Evolutionary conservation across 2,888 invertebrate species (phyloP).

Genomic region (Meloe dianella): DNA sequence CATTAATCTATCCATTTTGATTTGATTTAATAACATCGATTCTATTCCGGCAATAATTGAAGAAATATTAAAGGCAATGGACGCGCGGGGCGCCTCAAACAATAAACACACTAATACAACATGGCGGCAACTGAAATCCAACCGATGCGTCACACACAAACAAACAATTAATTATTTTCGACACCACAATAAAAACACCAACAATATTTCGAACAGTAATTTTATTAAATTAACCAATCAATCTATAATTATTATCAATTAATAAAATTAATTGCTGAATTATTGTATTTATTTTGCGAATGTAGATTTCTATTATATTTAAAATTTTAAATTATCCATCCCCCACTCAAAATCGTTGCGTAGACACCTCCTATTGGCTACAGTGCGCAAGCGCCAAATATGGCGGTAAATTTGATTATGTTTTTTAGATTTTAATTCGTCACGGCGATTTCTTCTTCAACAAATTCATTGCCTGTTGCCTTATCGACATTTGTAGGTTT

Average conservation of each 20-base stretch:
- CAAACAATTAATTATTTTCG: constrained; percentile 35
- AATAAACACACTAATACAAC: constrained; percentile 59
- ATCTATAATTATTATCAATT: no score
- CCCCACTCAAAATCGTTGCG: no score
- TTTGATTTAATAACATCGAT: background rate
- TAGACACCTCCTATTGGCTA: background rate
- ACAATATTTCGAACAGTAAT: background rate
- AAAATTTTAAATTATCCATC: background rate
- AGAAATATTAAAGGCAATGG: constrained; percentile 39
- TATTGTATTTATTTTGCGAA: no score
- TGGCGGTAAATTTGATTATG: background rate
- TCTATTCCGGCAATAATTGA: no score
- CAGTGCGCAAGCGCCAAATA: background rate
- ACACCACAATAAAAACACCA: background rate
- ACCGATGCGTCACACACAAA: constrained; percentile 42
- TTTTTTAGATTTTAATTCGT: background rate
- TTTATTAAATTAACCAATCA: background rate
- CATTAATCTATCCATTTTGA: constrained; percentile 31
- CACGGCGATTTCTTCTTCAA: constrained; percentile 49
- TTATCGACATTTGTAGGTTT: constrained; percentile 24
- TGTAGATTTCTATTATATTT: background rate
- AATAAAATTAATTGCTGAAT: no score
- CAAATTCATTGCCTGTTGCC: constrained; percentile 45
- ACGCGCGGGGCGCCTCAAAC: constrained; percentile 59
- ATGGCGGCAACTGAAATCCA: constrained; percentile 52